Percentiles rank a stretch among this genome's conserved stretches.
These are phyloP conservation scores for Hypanus sabinus DNA, from an alignment of 2,113 vertebrate genomes.

Conservation along the genomic window DNA sequence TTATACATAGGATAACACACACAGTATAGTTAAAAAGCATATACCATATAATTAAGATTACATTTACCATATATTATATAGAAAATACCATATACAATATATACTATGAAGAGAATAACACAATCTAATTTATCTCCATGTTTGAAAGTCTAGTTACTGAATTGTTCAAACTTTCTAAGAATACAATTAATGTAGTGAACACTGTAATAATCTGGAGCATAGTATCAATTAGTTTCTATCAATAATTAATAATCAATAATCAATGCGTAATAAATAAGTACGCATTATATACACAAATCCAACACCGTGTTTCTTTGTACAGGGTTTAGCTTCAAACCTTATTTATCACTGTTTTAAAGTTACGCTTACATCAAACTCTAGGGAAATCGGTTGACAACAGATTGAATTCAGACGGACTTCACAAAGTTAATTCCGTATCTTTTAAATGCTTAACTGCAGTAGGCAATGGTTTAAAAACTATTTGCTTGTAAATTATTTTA, in stretches of 20 bases:
- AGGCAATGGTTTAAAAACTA: neutral
- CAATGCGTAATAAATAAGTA: neutral
- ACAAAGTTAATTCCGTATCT: no score
- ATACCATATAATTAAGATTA: neutral
- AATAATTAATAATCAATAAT: no score
- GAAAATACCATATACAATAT: neutral
- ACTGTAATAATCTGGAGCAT: neutral
- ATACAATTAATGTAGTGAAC: neutral
- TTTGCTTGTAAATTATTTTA: neutral
- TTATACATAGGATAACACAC: slow-evolving; percentile 1
- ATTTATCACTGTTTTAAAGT: neutral
- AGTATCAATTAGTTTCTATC: neutral
- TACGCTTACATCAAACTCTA: neutral
- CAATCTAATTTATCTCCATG: neutral
- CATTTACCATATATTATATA: neutral
- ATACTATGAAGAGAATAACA: neutral
- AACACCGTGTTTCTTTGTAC: neutral
- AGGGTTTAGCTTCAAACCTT: neutral
- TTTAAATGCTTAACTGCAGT: no score
- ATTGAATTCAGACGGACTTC: neutral
- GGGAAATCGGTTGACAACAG: neutral
- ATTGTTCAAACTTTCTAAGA: neutral
- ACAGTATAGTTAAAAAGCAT: neutral
- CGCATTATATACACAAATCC: neutral
- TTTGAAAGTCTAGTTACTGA: neutral